These are phyloP conservation scores for Felis chaus DNA, from an alignment of 2,113 vertebrate genomes.

Conservation along the genomic window DNA sequence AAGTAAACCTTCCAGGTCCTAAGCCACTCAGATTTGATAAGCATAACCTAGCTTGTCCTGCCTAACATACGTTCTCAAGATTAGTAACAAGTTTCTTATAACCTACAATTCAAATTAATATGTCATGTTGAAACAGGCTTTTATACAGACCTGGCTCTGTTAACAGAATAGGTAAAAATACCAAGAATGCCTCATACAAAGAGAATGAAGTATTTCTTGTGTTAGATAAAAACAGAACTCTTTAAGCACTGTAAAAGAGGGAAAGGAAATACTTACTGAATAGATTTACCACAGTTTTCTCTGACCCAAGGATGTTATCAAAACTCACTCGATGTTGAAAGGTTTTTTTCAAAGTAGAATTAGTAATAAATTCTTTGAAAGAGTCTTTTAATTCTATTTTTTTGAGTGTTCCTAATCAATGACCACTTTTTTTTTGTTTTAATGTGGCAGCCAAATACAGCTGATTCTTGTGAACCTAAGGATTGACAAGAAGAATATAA, in stretches of 20 bases:
- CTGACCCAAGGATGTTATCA: not conserved
- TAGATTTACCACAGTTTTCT: constrained; percentile 10
- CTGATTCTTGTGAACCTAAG: not conserved
- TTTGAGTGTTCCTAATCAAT: not conserved
- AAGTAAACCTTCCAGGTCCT: not conserved
- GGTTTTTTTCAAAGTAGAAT: not conserved
- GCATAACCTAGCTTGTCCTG: not conserved
- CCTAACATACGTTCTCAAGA: not conserved
- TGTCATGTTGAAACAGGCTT: not conserved
- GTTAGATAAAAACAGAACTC: not conserved
- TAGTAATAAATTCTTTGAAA: not conserved
- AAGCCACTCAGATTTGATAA: not conserved
- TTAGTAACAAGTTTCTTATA: not conserved
- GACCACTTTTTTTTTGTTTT: not conserved
- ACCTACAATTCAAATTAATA: not conserved
- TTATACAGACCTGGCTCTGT: not conserved
- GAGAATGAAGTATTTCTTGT: not conserved
- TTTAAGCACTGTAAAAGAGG: constrained; percentile 41
- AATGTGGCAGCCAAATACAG: not conserved
- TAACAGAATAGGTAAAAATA: not conserved
- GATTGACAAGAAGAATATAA: not conserved
- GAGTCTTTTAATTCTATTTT: not conserved
- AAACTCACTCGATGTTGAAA: not conserved
- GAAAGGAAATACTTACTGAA: not conserved
- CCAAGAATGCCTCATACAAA: not conserved